Conservation (phyloP, 1,140 invertebrate species). For the Probaryconus sp. region DNA sequence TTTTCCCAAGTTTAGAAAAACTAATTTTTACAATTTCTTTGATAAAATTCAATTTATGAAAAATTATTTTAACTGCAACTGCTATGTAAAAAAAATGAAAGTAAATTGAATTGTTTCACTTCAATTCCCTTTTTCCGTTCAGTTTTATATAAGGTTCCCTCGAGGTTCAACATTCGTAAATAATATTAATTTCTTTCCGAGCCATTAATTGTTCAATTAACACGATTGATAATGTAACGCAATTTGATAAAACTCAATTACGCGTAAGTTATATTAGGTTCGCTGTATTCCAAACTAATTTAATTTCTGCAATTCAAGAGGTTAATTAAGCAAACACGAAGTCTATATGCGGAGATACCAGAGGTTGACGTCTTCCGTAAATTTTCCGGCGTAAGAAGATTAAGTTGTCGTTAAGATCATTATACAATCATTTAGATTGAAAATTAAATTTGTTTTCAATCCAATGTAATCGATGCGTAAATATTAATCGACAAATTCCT, state of each 20-base stretch:
- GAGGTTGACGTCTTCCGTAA: constrained; percentile 24
- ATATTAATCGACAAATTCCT: neutral
- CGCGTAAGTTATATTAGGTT: neutral
- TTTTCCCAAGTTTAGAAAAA: too few relatives aligned
- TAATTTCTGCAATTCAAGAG: constrained; percentile 13
- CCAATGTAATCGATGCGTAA: constrained; percentile 15
- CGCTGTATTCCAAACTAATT: constrained; percentile 17
- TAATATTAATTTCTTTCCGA: too few relatives aligned
- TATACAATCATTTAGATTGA: constrained; percentile 21
- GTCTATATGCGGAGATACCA: constrained; percentile 19
- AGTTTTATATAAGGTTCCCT: too few relatives aligned
- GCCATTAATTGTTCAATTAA: too few relatives aligned
- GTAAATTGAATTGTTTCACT: too few relatives aligned
- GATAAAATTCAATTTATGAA: too few relatives aligned
- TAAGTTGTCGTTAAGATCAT: constrained; percentile 42
- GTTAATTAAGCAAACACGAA: constrained; percentile 47
- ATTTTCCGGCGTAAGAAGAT: constrained; percentile 25
- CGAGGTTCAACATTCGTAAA: too few relatives aligned
- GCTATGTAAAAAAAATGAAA: too few relatives aligned
- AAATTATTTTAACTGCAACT: too few relatives aligned
- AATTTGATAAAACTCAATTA: neutral
- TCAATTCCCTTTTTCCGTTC: too few relatives aligned
- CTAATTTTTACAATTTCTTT: too few relatives aligned
- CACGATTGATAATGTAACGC: neutral
- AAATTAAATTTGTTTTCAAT: constrained; percentile 20